Percentiles rank a stretch among this genome's conserved stretches.
phyloP scores from a whole-genome alignment of 2,888 invertebrate genomes.

The Orthosia gracilis region DNA sequence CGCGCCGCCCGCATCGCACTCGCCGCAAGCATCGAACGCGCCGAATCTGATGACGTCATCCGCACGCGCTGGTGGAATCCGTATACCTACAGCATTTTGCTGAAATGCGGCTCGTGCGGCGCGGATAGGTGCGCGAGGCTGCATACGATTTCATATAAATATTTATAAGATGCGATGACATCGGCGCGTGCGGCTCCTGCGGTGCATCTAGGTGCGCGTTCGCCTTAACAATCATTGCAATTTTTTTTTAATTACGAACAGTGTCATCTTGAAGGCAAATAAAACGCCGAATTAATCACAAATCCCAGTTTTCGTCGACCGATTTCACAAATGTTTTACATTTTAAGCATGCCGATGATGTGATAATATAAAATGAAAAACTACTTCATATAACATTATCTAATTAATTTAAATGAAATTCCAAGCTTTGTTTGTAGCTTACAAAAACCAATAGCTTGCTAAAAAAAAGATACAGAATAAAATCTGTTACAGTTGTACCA shows the following conservation, averaged over 20 bases:
- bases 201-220: too few species aligned
- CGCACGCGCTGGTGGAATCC: too few species aligned
- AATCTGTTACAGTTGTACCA: constrained; percentile 38
- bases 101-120: too few species aligned
- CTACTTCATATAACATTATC: constrained; percentile 15
- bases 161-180: too few species aligned
- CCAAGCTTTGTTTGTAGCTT: constrained; percentile 40
- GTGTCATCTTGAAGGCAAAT: constrained; percentile 19
- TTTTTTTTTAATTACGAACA: constrained; percentile 5
- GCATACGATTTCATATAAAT: too few species aligned
- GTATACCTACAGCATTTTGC: too few species aligned
- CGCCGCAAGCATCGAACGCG: too few species aligned
- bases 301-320: neutral
- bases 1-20: too few species aligned
- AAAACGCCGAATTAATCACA: constrained; percentile 3
- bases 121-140: too few species aligned
- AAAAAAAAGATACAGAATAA: constrained; percentile 15
- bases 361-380: constrained; percentile 19
- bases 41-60: too few species aligned
- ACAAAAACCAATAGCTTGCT: constrained; percentile 30
- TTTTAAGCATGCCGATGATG: constrained; percentile 25
- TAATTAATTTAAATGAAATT: constrained; percentile 34
- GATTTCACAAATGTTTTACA: constrained; percentile 1
- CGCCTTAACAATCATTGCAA: neutral
- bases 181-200: too few species aligned